Base-by-base conservation (phyloP, 2,797 vertebrate species). In the Sylvia borin region DNA sequence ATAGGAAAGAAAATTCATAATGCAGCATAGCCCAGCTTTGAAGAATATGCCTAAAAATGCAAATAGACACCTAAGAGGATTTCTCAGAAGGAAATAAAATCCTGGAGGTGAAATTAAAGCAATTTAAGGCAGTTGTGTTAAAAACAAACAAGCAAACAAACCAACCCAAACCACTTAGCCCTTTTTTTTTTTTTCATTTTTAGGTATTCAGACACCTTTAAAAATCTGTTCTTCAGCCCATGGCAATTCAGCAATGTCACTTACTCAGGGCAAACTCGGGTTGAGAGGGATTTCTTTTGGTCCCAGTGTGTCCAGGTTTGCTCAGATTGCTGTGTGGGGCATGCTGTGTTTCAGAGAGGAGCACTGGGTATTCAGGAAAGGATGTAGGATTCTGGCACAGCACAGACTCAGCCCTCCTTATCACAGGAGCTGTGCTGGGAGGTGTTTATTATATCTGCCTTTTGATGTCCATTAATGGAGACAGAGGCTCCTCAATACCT, bases 1-100 rank as follows among this genome's bases (percentile, higher is more conserved):
- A 93, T 86, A 81, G 94, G 80, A 87, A 73, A 91, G 61, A 67
- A 94, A 88, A 71, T 27, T 87, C 61, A 65, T 74, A 82, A 83
- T 85, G 82, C 67, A 88, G 9, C 19, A 68, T 16, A 88, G 90
- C 25, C 50, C 32, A 58, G 74, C 64, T 72, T 87, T 90, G 38
- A 61, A 82, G 47, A 79, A 71, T 71, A 21, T 79, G 42, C 48
- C 76, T 55, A 18, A 82, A 85, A 57, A 90, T 92, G 53, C 61
- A 91, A 76, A 76, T n/a, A 73, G 25, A 38, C 34, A 71, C 25
- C 53, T 71, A 85, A 76, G 67, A 90, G 50, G 64, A 55, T 94
- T 95, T 93, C 78, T 85, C 40, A 85, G 60, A 79, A 88, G 64
- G 54, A 81, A 48, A 43, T 62, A 73, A 92, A 94, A 71, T 71